Evolutionary conservation across 2,888 invertebrate species (phyloP).

Genomic region (Acrobasis suavella): DNA sequence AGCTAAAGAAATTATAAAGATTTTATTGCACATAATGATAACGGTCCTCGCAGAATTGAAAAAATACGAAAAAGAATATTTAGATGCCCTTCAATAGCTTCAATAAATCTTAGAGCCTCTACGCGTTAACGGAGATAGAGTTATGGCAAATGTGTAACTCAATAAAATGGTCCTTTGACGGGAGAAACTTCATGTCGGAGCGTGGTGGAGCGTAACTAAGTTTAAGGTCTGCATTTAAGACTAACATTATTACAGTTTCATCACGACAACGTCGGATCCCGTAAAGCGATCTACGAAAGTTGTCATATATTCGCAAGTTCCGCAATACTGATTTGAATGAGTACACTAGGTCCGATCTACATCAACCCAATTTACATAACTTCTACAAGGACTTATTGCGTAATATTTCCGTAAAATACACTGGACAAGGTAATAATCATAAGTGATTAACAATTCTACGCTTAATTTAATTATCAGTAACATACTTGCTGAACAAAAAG

Average conservation of each 20-base stretch:
- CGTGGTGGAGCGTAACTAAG: slow-evolving; percentile 46
- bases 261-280: slow-evolving; percentile 36
- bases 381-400: slow-evolving; percentile 56
- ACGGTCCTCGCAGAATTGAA: no score
- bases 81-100: no score
- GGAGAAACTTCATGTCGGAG: slow-evolving; percentile 39
- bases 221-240: slow-evolving; percentile 40
- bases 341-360: slow-evolving; percentile 37
- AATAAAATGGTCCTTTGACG: slow-evolving; percentile 47
- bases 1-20: no score
- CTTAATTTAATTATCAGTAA: slow-evolving; percentile 45
- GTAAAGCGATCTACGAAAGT: background rate
- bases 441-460: slow-evolving; percentile 41
- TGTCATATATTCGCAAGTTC: slow-evolving; percentile 7
- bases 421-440: slow-evolving; percentile 49
- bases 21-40: no score
- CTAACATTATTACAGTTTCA: slow-evolving; percentile 66
- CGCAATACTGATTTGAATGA: slow-evolving; percentile 33
- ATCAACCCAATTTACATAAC: slow-evolving; percentile 53
- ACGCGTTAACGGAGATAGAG: background rate
- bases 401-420: slow-evolving; percentile 60
- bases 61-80: no score
- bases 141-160: slow-evolving; percentile 33
- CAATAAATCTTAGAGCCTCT: background rate
- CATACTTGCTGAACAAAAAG: slow-evolving; percentile 29